Percentiles rank a stretch among this genome's conserved stretches.
These are phyloP conservation scores for Junco hyemalis DNA, from an alignment of 2,113 vertebrate genomes.

Conservation along the genomic window DNA sequence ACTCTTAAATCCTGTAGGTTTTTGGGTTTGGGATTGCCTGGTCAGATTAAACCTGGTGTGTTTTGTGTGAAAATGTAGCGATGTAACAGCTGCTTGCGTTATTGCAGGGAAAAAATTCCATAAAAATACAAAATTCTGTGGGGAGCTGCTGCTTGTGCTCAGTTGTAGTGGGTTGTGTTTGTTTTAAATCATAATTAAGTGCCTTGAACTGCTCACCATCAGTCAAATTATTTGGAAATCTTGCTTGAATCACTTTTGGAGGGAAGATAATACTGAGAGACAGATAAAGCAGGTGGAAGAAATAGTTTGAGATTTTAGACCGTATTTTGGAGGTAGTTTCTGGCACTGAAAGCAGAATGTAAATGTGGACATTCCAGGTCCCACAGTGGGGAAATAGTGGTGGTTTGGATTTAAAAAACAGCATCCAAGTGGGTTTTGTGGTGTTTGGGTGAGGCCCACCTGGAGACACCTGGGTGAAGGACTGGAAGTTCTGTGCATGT, in stretches of 20 bases:
- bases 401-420: background rate
- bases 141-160: background rate
- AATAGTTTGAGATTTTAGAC: background rate
- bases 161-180: background rate
- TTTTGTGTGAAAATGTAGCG: background rate
- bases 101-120: background rate
- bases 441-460: background rate
- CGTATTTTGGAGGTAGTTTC: background rate
- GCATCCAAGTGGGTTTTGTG: background rate
- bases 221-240: background rate
- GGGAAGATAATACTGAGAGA: background rate
- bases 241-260: background rate
- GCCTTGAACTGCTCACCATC: background rate
- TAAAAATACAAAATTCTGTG: background rate
- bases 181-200: background rate
- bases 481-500: fast-evolving
- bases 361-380: background rate
- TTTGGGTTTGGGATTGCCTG: background rate
- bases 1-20: background rate
- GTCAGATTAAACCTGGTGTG: background rate
- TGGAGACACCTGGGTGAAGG: fast-evolving
- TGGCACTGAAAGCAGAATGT: background rate
- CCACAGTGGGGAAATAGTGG: fast-evolving
- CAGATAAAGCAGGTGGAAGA: background rate
- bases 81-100: background rate